A percentile compares a stretch with the other conserved stretches of the same genome.
Conservation (phyloP, 2,113 vertebrate genomes). For the Poeciliopsis occidentalis region DNA sequence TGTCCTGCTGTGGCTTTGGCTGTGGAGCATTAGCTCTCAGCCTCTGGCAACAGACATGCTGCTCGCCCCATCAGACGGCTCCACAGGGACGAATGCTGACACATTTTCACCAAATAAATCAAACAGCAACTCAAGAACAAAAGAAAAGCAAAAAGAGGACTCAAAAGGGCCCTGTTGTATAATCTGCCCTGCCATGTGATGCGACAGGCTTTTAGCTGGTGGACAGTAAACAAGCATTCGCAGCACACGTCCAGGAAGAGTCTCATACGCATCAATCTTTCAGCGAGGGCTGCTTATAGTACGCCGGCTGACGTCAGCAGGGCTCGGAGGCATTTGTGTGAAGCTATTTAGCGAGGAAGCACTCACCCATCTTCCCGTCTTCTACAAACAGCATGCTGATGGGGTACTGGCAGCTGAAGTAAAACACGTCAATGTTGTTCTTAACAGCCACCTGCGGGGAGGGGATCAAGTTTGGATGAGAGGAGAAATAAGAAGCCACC, state of each 20-base stretch:
- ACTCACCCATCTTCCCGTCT: conserved; percentile 98
- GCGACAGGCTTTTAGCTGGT: not conserved
- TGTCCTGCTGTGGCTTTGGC: conserved; percentile 39
- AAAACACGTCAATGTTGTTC: conserved; percentile 99
- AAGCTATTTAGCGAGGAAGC: conserved; percentile 31
- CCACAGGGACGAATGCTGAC: conserved; percentile 23
- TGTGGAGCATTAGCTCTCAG: conserved; percentile 33
- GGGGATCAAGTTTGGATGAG: conserved; percentile 30
- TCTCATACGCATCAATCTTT: conserved; percentile 13
- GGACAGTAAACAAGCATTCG: conserved; percentile 5
- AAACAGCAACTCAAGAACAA: conserved; percentile 20
- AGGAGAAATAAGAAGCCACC: conserved; percentile 36
- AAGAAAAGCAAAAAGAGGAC: not conserved
- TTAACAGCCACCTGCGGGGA: conserved; percentile 92
- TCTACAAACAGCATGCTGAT: conserved; percentile 95
- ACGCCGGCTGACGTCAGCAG: conserved; percentile 27
- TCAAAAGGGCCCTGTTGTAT: not conserved
- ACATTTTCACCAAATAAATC: conserved; percentile 30
- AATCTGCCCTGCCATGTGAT: not conserved
- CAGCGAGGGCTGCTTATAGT: not conserved
- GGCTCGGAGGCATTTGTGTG: conserved; percentile 16
- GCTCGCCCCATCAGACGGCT: conserved; percentile 29
- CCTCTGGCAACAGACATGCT: conserved; percentile 33
- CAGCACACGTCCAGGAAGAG: conserved; percentile 10
- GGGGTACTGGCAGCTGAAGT: conserved; percentile 97